Evolutionary conservation across 2,888 invertebrate genomes (phyloP).

Genomic region (Notocelia uddmanniana): DNA sequence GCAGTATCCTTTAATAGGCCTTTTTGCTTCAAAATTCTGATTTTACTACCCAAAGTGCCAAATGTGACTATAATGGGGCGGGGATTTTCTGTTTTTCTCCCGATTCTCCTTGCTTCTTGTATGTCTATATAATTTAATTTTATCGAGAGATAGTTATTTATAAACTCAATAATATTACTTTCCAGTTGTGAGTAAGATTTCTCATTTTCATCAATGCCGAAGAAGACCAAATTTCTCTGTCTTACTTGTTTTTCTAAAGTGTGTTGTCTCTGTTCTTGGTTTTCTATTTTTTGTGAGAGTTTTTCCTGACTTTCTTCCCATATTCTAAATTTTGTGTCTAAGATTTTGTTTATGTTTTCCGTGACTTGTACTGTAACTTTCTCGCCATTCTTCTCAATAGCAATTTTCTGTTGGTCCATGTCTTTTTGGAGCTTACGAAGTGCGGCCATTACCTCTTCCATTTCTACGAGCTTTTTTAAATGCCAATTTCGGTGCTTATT

Average conservation of each 20-base stretch:
- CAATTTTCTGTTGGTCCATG: slow-evolving; percentile 45
- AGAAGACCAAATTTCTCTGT: slow-evolving; percentile 12
- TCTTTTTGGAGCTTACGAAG: slow-evolving; percentile 46
- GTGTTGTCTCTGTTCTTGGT: slow-evolving; percentile 16
- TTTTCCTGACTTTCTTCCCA: slow-evolving; percentile 46
- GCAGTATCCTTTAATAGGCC: background rate
- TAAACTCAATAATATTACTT: background rate
- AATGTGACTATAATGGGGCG: slow-evolving; percentile 4
- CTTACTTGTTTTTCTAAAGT: slow-evolving; percentile 5
- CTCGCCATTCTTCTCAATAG: slow-evolving; percentile 44
- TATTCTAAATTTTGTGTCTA: slow-evolving; percentile 46
- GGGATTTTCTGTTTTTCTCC: slow-evolving; percentile 9
- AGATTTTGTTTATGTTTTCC: slow-evolving; percentile 47
- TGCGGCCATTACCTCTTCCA: slow-evolving; percentile 46
- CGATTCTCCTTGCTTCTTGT: slow-evolving; percentile 14
- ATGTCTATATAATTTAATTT: slow-evolving; percentile 5
- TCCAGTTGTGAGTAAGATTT: slow-evolving; percentile 4
- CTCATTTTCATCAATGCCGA: background rate
- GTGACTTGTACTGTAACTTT: slow-evolving; percentile 48
- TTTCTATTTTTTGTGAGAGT: slow-evolving; percentile 2
- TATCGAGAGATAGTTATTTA: background rate
- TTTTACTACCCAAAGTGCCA: slow-evolving; percentile 9
- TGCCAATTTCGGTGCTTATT: too few relatives aligned
- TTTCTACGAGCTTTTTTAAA: background rate
- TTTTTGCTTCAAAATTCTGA: slow-evolving; percentile 1